Conservation (phyloP, 2,888 invertebrate genomes). For the Drosophila kanekoi region DNA sequence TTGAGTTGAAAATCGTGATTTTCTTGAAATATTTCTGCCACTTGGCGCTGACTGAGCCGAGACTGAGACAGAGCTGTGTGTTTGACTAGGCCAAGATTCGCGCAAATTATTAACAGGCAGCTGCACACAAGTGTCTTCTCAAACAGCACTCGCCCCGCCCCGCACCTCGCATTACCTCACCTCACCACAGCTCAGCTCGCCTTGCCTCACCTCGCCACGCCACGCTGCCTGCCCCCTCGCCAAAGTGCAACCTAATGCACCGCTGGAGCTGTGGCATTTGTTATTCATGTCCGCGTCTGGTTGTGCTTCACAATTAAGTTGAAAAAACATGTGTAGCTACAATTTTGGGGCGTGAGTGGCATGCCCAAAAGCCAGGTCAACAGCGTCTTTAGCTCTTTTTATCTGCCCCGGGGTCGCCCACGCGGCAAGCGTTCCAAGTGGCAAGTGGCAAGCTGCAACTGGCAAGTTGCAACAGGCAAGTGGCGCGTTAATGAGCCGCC, state of each 20-base stretch:
- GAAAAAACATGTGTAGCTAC: slow-evolving; percentile 63
- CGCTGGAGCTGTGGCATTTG: slow-evolving; percentile 35
- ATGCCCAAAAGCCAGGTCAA: slow-evolving; percentile 54
- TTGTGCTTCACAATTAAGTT: slow-evolving; percentile 59
- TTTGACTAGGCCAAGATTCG: slow-evolving; percentile 42
- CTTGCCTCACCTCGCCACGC: neutral
- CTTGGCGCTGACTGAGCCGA: slow-evolving; percentile 28
- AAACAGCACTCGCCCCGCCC: neutral
- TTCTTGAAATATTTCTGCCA: slow-evolving; percentile 72
- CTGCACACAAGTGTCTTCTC: slow-evolving; percentile 33
- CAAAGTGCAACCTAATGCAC: slow-evolving; percentile 38
- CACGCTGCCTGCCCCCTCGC: too few relatives aligned
- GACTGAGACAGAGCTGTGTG: slow-evolving; percentile 16
- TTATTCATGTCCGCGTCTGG: slow-evolving; percentile 49
- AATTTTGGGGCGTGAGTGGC: slow-evolving; percentile 49
- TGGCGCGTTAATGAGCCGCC: slow-evolving; percentile 70
- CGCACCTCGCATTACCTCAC: neutral
- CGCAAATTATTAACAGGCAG: slow-evolving; percentile 44
- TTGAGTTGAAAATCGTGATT: slow-evolving; percentile 72
- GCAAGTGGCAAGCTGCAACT: neutral
- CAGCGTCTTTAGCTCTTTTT: slow-evolving; percentile 35
- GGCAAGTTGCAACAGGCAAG: slow-evolving; percentile 26
- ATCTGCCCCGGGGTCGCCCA: slow-evolving; percentile 38
- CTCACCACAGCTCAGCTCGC: neutral
- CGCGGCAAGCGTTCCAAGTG: slow-evolving; percentile 25